Conservation (phyloP, 2,888 invertebrate genomes). For the Megalurothrips usitatus region DNA sequence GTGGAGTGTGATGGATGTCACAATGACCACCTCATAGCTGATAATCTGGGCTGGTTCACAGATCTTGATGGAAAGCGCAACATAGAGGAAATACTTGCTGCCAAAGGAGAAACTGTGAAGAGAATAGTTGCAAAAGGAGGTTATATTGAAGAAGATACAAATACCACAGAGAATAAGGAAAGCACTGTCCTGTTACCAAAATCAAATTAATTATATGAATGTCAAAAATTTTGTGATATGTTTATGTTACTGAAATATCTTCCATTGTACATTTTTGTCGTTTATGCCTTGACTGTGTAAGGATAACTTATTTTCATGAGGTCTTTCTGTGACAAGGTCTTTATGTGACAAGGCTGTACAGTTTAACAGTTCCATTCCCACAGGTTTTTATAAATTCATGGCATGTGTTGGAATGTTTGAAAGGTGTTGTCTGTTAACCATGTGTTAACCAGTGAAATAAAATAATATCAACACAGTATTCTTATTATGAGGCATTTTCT, state of each 20-base stretch:
- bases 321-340: neutral
- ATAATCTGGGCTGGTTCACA: conserved; percentile 92
- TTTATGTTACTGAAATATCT: neutral
- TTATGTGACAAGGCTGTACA: too few relatives aligned
- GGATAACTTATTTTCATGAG: neutral
- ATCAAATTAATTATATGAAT: neutral
- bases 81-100: conserved; percentile 83
- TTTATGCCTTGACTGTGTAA: neutral
- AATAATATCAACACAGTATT: neutral
- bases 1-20: conserved; percentile 82
- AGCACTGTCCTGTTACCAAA: neutral
- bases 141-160: neutral
- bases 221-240: too few relatives aligned
- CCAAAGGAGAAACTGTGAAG: conserved; percentile 76
- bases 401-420: neutral
- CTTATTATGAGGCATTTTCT: neutral
- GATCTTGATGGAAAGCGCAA: conserved; percentile 70
- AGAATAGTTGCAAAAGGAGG: conserved; percentile 2
- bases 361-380: too few relatives aligned
- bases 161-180: neutral
- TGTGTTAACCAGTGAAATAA: neutral
- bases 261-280: neutral
- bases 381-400: neutral
- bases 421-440: neutral
- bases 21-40: conserved; percentile 91